Evolutionary conservation across 2,888 invertebrate genomes (phyloP).

Genomic region (Beris morrisii): DNA sequence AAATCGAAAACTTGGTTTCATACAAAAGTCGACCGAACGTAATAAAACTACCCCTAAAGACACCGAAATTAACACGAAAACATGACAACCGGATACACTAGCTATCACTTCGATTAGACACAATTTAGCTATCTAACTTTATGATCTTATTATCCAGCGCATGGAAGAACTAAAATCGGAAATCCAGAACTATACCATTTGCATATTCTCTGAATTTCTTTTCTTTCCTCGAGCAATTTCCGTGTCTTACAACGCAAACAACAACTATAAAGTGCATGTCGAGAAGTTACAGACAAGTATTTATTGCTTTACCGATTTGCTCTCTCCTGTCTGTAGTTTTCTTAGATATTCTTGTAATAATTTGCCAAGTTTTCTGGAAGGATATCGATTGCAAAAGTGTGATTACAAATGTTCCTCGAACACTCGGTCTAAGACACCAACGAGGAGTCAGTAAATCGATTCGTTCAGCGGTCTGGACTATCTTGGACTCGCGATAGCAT

Average conservation of each 20-base stretch:
- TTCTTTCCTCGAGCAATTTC: slow-evolving; percentile 18
- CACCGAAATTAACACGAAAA: too few species aligned
- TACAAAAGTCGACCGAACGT: too few species aligned
- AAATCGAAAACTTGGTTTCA: too few species aligned
- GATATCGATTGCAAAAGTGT: slow-evolving; percentile 26
- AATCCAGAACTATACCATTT: slow-evolving; percentile 2
- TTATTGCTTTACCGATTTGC: slow-evolving; percentile 4
- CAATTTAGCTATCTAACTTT: too few species aligned
- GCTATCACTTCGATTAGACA: too few species aligned
- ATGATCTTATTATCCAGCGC: too few species aligned
- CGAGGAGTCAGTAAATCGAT: slow-evolving; percentile 22
- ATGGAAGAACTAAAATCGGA: too few species aligned
- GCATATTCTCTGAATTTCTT: slow-evolving; percentile 25
- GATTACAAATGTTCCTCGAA: slow-evolving; percentile 31
- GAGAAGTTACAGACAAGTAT: slow-evolving; percentile 21
- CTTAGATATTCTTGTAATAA: slow-evolving; percentile 13
- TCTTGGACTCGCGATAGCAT: slow-evolving; percentile 4
- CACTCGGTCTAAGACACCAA: neutral
- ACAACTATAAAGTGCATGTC: neutral
- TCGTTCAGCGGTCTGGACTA: neutral
- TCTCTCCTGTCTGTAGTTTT: neutral
- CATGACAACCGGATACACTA: too few species aligned
- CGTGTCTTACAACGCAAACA: slow-evolving; percentile 14
- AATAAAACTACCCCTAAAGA: too few species aligned
- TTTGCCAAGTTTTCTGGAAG: slow-evolving; percentile 18